Percentiles rank a stretch among this genome's conserved stretches.
phyloP scores from a whole-genome alignment of 2,888 invertebrate species.

The Rhogogaster chlorosoma region DNA sequence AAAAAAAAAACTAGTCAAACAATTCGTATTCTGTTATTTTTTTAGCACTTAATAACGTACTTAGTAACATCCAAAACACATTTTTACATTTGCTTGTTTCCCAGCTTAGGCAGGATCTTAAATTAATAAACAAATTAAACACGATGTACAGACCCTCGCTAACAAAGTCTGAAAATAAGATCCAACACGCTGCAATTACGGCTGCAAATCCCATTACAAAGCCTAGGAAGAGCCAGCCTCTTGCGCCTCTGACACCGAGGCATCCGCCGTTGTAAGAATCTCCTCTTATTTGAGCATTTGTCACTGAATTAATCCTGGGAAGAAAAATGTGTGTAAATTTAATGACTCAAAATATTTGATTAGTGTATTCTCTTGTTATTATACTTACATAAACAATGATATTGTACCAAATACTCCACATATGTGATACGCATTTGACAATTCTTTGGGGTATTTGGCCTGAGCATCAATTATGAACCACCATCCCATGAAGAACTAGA shows the following conservation, averaged over 20 bases:
- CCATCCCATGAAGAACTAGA: slow-evolving; percentile 97
- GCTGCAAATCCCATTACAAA: slow-evolving; percentile 98
- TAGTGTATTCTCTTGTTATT: background rate
- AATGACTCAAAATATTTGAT: background rate
- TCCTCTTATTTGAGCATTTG: slow-evolving; percentile 94
- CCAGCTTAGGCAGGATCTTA: background rate
- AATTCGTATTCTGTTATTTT: background rate
- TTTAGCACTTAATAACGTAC: slow-evolving; percentile 19
- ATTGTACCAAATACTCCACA: slow-evolving; percentile 97
- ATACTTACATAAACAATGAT: slow-evolving; percentile 92
- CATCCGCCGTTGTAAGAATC: slow-evolving; percentile 92
- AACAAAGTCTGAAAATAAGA: slow-evolving; percentile 93
- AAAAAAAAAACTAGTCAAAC: slow-evolving; percentile 39
- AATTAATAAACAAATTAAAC: background rate
- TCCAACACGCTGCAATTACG: slow-evolving; percentile 97
- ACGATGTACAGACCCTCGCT: slow-evolving; percentile 80
- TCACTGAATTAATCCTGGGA: slow-evolving; percentile 93
- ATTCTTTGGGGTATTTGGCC: slow-evolving; percentile 86
- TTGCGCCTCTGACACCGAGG: slow-evolving; percentile 92
- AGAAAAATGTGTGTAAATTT: background rate
- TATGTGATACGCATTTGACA: slow-evolving; percentile 91
- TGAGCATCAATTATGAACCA: slow-evolving; percentile 99
- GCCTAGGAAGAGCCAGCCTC: slow-evolving; percentile 97
- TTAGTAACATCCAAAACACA: slow-evolving; percentile 3
- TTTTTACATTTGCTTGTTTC: slow-evolving; percentile 38